Evolutionary conservation across 2,888 invertebrate genomes (phyloP).

Genomic region (Ectropis crepuscularia): DNA sequence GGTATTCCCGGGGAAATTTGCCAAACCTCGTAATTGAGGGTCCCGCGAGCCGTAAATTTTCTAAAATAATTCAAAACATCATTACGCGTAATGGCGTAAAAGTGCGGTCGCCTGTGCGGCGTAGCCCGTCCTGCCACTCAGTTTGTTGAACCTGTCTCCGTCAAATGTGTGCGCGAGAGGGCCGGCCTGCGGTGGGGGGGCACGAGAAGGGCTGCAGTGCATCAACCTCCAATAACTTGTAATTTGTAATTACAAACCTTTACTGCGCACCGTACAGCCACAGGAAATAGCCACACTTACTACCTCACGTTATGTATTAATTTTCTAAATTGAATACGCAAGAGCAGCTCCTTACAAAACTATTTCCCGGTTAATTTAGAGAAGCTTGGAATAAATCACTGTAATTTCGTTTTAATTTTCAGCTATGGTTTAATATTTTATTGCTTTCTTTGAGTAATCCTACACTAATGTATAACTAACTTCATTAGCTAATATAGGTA

Average conservation of each 20-base stretch:
- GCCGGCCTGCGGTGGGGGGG: constrained; percentile 51
- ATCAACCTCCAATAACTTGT: constrained; percentile 82
- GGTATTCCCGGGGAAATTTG: constrained; percentile 44
- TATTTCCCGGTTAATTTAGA: constrained; percentile 4
- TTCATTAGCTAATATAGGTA: too few relatives aligned
- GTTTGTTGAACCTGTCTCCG: constrained; percentile 80
- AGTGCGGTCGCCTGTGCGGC: constrained; percentile 64
- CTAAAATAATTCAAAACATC: constrained; percentile 70
- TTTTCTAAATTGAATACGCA: constrained; percentile 62
- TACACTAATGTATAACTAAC: too few relatives aligned
- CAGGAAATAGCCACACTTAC: constrained; percentile 75
- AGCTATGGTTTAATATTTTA: neutral
- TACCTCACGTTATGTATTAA: constrained; percentile 65
- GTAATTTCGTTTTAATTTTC: too few relatives aligned
- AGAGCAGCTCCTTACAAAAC: constrained; percentile 31
- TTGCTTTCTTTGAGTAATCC: neutral
- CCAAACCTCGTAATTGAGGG: constrained; percentile 60
- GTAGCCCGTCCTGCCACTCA: constrained; percentile 58
- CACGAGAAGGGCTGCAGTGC: constrained; percentile 62
- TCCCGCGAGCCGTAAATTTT: constrained; percentile 57
- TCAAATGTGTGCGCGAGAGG: constrained; percentile 71
- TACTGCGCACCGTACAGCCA: constrained; percentile 72
- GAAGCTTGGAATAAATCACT: neutral
- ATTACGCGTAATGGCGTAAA: constrained; percentile 73
- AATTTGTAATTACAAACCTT: constrained; percentile 82